Evolutionary conservation across 2,797 vertebrate species (phyloP).

Genomic region (Picus viridis): DNA sequence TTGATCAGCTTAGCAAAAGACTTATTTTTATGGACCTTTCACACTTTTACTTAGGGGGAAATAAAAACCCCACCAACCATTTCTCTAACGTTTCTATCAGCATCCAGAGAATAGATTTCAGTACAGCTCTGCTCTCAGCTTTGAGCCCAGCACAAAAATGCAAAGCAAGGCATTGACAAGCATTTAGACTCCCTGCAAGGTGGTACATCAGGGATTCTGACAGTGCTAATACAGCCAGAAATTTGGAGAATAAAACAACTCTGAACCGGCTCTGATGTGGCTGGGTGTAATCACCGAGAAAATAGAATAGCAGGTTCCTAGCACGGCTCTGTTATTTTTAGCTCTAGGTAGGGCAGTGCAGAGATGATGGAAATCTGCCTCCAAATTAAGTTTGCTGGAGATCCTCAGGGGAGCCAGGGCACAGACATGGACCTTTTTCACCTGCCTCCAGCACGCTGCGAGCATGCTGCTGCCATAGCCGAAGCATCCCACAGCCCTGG

Average conservation of each 20-base stretch:
- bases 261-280: neutral
- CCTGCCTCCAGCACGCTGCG: neutral
- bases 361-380: neutral
- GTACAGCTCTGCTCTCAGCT: slow-evolving; percentile 19
- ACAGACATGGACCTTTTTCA: rapidly evolving
- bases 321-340: neutral
- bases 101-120: slow-evolving; percentile 40
- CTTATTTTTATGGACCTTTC: slow-evolving; percentile 54
- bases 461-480: neutral
- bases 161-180: slow-evolving; percentile 53
- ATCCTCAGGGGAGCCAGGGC: neutral
- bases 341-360: neutral
- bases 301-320: neutral
- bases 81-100: slow-evolving; percentile 45
- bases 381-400: neutral
- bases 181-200: slow-evolving; percentile 49
- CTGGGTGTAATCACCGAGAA: slow-evolving; percentile 4
- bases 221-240: slow-evolving; percentile 14
- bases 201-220: slow-evolving; percentile 37
- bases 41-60: neutral
- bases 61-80: slow-evolving; percentile 25
- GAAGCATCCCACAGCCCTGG: neutral
- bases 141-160: slow-evolving; percentile 54
- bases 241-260: neutral
- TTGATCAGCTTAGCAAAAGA: slow-evolving; percentile 68